phyloP scores from a whole-genome alignment of 2,113 vertebrate species.

The Megalops atlanticus region DNA sequence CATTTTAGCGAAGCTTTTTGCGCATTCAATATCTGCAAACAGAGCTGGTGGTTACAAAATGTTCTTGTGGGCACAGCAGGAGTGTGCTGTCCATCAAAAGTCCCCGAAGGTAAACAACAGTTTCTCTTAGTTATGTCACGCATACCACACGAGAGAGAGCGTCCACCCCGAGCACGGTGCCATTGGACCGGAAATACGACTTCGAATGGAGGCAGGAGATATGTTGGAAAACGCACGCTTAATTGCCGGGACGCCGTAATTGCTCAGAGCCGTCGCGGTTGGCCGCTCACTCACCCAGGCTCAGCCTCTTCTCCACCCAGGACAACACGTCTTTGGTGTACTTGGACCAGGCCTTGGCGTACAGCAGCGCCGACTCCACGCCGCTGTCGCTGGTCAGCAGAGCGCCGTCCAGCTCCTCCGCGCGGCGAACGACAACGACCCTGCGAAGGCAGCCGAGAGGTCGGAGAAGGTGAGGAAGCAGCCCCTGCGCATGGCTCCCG shows the following conservation, averaged over 20 bases:
- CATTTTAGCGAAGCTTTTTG: slow-evolving; percentile 91
- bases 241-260: slow-evolving; percentile 56
- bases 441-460: slow-evolving; percentile 71
- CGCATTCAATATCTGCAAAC: slow-evolving; percentile 86
- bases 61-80: background rate
- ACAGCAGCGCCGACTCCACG: slow-evolving; percentile 88
- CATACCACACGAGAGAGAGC: background rate
- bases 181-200: background rate
- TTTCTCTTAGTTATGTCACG: background rate
- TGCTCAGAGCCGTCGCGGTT: too few species aligned
- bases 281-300: slow-evolving; percentile 80
- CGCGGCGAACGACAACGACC: slow-evolving; percentile 69
- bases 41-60: background rate
- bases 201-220: slow-evolving; percentile 34
- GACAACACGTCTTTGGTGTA: slow-evolving; percentile 92
- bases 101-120: background rate
- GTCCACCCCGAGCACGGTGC: background rate
- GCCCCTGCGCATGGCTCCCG: slow-evolving; percentile 55
- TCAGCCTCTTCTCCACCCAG: slow-evolving; percentile 96
- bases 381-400: slow-evolving; percentile 83
- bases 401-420: slow-evolving; percentile 81
- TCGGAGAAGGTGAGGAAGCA: slow-evolving; percentile 46
- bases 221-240: slow-evolving; percentile 66
- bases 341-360: slow-evolving; percentile 96
- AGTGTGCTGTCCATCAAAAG: background rate